Evolutionary conservation across 2,797 vertebrate species (phyloP), one percentile per base, ranked within the genome.

Genomic region (Nothura maculosa): DNA sequence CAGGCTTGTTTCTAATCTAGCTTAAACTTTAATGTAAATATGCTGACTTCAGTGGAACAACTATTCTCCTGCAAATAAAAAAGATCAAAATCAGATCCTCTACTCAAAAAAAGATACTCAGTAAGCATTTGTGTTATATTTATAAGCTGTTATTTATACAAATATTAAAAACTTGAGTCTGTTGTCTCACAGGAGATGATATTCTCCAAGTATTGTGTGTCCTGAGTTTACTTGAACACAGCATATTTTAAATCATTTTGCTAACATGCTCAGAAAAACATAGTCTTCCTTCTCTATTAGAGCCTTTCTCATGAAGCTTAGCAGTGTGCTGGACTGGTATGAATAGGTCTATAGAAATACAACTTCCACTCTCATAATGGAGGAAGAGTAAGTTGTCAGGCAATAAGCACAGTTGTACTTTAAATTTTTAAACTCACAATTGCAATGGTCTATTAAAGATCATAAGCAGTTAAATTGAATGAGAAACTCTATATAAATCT

Each of bases 131-230:
- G 15, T 52, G 6, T 66, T 75, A 54, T 28, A 32, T 47, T 92
- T 43, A 12, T 4, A 4, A 58, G 10, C 11, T 66, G 28, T 19
- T 85, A n/a, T 24, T 80, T 91, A 20, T 36, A 24, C 27, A 78
- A 79, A 76, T 32, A 63, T 3, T 78, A 52, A 83, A 78, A 81
- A 83, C 25, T 87, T 30, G 85, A 34, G 20, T 66, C 17, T 0
- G 0, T 47, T 81, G 25, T 24, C 24, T 81, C 2, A 2, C 55
- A 52, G 27, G 42, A 67, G 27, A 21, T 0, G 0, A 28, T 0
- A 0, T 13, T 70, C 30, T 85, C 21, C 6, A 34, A 68, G 3
- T 64, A 38, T 50, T 32, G 17, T 16, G 2, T 50, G 24, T 70
- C 18, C 27, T 54, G 58, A 82, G 66, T 32, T 82, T 77, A 85